A percentile compares a stretch with the other conserved stretches of the same genome.
Evolutionary conservation across 2,888 invertebrate species (phyloP).

Genomic region (Drosophila aldrichi): DNA sequence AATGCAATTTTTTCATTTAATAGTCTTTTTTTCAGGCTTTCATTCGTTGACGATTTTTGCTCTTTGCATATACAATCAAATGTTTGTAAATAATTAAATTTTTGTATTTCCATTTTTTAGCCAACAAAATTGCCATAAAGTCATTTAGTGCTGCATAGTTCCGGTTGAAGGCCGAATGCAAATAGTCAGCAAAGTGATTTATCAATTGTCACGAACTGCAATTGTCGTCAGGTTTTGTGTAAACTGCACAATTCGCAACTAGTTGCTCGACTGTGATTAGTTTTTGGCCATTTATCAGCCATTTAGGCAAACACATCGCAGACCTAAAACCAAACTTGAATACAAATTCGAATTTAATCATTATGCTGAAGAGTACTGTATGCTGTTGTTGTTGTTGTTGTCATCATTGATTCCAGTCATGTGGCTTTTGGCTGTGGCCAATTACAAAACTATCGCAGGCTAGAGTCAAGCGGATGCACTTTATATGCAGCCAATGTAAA

Average conservation of each 20-base stretch:
- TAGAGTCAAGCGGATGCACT: slow-evolving; percentile 34
- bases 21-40: too few relatives aligned
- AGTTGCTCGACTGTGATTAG: slow-evolving; percentile 17
- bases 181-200: slow-evolving; percentile 13
- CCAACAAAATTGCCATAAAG: neutral
- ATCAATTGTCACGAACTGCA: slow-evolving; percentile 12
- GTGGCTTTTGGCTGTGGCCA: slow-evolving; percentile 18
- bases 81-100: neutral
- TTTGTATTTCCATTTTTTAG: neutral
- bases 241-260: slow-evolving; percentile 3
- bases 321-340: slow-evolving; percentile 14
- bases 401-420: slow-evolving; percentile 33
- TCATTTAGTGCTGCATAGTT: neutral
- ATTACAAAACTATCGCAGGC: slow-evolving; percentile 21
- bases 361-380: slow-evolving; percentile 2
- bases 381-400: neutral
- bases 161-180: neutral
- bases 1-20: neutral
- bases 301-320: slow-evolving; percentile 19
- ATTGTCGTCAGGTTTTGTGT: slow-evolving; percentile 5
- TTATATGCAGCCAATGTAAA: slow-evolving; percentile 24
- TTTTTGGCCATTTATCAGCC: slow-evolving; percentile 8
- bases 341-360: slow-evolving; percentile 39
- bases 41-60: neutral
- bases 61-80: too few relatives aligned